Conservation (phyloP, 1,140 invertebrate genomes). For the Cherax quadricarinatus region DNA sequence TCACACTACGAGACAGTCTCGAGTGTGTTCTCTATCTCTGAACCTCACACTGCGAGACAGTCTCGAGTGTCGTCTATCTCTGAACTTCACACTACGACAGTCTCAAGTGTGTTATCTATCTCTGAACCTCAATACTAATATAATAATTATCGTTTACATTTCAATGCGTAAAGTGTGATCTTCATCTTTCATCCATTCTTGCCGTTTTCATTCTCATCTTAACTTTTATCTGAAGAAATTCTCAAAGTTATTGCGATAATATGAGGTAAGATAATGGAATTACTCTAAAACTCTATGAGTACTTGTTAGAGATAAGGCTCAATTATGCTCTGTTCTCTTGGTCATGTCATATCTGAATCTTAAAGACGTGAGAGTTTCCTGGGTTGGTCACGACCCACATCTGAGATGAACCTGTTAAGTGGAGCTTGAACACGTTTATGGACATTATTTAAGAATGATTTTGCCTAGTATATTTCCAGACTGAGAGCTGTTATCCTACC, state of each 20-base stretch:
- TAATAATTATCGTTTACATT: too few relatives aligned
- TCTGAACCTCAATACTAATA: too few relatives aligned
- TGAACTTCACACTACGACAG: too few relatives aligned
- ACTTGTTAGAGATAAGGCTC: background rate
- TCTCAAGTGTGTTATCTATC: too few relatives aligned
- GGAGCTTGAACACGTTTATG: background rate
- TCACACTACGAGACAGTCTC: background rate
- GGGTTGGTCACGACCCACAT: background rate
- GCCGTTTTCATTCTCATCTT: background rate
- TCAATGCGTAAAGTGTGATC: too few relatives aligned
- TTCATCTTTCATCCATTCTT: background rate
- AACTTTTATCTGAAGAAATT: background rate
- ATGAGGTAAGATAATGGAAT: background rate
- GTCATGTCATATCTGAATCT: too few relatives aligned
- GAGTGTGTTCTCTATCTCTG: too few relatives aligned
- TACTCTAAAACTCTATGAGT: background rate
- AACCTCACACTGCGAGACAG: too few relatives aligned
- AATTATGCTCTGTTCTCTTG: background rate
- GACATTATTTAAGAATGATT: background rate
- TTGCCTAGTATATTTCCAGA: too few relatives aligned
- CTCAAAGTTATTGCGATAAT: background rate
- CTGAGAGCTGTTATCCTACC: too few relatives aligned
- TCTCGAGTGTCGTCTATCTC: too few relatives aligned
- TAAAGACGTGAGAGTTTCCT: too few relatives aligned
- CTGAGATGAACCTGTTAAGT: background rate